These are phyloP conservation scores for Episyrphus balteatus DNA, from an alignment of 1,140 invertebrate genomes.

Conservation along the genomic window DNA sequence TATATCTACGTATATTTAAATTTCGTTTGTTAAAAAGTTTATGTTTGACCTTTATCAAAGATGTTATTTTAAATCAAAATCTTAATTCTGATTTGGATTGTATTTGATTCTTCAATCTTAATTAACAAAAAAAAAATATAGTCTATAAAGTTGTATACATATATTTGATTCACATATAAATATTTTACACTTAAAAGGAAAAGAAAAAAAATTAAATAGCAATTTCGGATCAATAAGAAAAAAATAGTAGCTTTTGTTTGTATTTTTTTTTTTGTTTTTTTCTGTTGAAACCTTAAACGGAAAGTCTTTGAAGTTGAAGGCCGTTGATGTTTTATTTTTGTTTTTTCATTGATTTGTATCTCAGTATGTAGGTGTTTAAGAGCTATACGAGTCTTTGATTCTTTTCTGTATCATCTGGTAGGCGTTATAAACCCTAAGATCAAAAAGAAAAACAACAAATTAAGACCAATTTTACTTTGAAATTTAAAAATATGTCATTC, in stretches of 20 bases:
- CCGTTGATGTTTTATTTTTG: neutral
- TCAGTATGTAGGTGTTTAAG: slow-evolving; percentile 15
- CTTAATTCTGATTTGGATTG: too few species aligned
- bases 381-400: slow-evolving; percentile 56
- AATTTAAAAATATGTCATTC: slow-evolving; percentile 5
- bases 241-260: neutral
- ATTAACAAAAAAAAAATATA: neutral
- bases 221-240: neutral
- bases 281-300: neutral
- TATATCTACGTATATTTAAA: too few species aligned
- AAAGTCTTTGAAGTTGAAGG: too few species aligned
- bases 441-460: slow-evolving; percentile 12
- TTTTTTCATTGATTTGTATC: neutral
- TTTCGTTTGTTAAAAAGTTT: too few species aligned
- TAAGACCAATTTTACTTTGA: neutral
- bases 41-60: too few species aligned
- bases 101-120: too few species aligned
- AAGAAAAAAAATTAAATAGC: neutral
- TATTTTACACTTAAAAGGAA: neutral
- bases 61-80: too few species aligned
- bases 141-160: neutral
- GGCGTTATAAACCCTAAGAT: slow-evolving; percentile 47
- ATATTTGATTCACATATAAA: neutral
- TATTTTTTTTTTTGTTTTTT: neutral
- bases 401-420: slow-evolving; percentile 58